Base-by-base conservation (phyloP, 2,888 invertebrate genomes). In the Plebejus anna region DNA sequence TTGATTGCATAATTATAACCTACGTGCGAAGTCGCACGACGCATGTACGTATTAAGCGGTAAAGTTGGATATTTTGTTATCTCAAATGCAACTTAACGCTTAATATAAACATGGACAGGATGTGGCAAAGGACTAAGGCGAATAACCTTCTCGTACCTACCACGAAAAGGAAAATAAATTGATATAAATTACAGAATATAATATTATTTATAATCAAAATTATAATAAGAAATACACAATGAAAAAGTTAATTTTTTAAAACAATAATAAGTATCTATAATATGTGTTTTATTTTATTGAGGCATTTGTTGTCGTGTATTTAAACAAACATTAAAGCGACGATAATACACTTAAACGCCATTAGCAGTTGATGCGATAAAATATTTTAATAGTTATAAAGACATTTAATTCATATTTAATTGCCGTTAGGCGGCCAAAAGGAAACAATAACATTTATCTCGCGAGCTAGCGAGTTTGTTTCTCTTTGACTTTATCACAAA, bases 361-460 rank as follows among this genome's bases (percentile, higher is more conserved):
- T 66, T 28, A 61, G 28, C 11, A 28, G 66, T 66, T 66, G 66
- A 66, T 16, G 61, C 9, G 61, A 61, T 61, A 61, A 28, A 32
- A 28, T 32, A 32, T 61, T 11, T 61, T 11, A 61, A 28, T 32
- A 61, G 66, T 66, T 11, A 72, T 72, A 47, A 72, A 42, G 13
- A 72, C 42, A 72, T 72, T 47, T 28, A 71, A 71, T 47, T 32
- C 32, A 66, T 32, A 28, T 66, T 66, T 66, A 66, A 66, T 66
- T 32, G 66, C 32, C 66, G 66, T 66, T 66, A 13, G 16, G 72
- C 42, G 5, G 72, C 9, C 42, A 1, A 72, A 28, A 47, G 72
- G 72, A 47, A 47, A 47, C 42, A 72, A 47, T 42, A 72, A 72
- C 47, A 47, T 42, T 71, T 72, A 47, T 47, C 71, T 72, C 28